phyloP scores from a whole-genome alignment of 92 coral and sea anemone genomes.

The Scolanthus callimorphus region DNA sequence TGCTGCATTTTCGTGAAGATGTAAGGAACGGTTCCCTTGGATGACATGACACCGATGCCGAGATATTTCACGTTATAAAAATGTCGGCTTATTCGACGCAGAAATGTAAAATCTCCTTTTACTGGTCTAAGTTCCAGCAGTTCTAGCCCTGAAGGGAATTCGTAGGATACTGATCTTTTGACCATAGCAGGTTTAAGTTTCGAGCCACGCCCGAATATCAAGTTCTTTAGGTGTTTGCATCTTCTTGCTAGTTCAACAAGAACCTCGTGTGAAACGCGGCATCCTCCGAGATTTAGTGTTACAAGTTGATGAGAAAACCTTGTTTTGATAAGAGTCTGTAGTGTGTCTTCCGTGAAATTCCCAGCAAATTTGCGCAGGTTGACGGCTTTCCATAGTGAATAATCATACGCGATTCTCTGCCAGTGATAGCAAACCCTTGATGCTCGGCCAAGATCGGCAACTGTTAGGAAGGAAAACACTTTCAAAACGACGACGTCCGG shows the following conservation, averaged over 20 bases:
- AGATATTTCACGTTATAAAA: conserved; percentile 86
- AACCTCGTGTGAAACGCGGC: conserved; percentile 76
- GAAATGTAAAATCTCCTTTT: conserved; percentile 90
- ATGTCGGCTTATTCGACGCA: conserved; percentile 86
- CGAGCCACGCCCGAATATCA: conserved; percentile 93
- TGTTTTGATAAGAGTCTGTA: conserved; percentile 81
- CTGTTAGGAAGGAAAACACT: conserved; percentile 78
- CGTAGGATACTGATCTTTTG: conserved; percentile 42
- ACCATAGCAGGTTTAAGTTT: conserved; percentile 51
- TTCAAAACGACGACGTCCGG: conserved; percentile 92
- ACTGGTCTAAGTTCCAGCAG: conserved; percentile 90
- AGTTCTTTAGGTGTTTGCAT: conserved; percentile 75
- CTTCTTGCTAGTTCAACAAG: conserved; percentile 77
- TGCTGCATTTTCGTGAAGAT: conserved; percentile 92
- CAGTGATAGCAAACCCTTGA: conserved; percentile 88
- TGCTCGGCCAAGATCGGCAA: conserved; percentile 80
- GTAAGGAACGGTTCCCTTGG: conserved; percentile 91
- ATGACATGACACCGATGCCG: conserved; percentile 91
- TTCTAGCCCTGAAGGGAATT: conserved; percentile 48
- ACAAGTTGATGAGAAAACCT: conserved; percentile 70
- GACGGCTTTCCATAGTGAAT: conserved; percentile 88
- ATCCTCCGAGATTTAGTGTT: conserved; percentile 64
- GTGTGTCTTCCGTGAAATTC: conserved; percentile 75
- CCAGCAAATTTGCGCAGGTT: conserved; percentile 77
- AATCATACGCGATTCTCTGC: conserved; percentile 94